These are phyloP conservation scores for Scaptomyza hsui DNA, from an alignment of 1,140 invertebrate species.

Conservation along the genomic window DNA sequence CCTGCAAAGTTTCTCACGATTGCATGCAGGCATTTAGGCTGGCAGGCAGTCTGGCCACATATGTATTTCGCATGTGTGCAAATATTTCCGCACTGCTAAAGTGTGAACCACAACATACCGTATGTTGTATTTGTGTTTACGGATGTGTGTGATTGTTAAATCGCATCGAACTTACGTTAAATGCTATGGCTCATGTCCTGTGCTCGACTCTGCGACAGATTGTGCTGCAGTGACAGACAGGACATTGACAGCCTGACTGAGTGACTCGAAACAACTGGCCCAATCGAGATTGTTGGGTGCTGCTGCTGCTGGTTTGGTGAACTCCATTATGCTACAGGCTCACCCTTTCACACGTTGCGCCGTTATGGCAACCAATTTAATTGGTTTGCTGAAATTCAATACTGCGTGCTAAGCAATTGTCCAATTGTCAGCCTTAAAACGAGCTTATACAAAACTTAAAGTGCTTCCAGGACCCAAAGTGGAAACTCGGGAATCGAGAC, in stretches of 20 bases:
- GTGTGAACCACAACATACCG: constrained; percentile 24
- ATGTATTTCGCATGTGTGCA: constrained; percentile 52
- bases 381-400: constrained; percentile 70
- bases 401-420: constrained; percentile 32
- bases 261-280: neutral
- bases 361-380: constrained; percentile 68
- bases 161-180: constrained; percentile 42
- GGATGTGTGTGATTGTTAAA: constrained; percentile 46
- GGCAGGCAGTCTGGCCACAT: constrained; percentile 19
- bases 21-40: constrained; percentile 23
- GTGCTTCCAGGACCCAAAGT: neutral
- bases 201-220: constrained; percentile 23
- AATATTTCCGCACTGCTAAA: constrained; percentile 66
- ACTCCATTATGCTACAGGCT: neutral
- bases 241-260: constrained; percentile 17
- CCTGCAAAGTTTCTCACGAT: constrained; percentile 72
- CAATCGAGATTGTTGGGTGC: no score
- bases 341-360: neutral
- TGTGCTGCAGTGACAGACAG: constrained; percentile 27
- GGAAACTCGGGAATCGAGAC: constrained; percentile 36
- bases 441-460: neutral
- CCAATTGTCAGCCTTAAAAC: neutral
- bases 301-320: constrained; percentile 2
- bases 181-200: constrained; percentile 12
- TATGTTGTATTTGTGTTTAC: neutral